A percentile compares a stretch with the other conserved stretches of the same genome.
Evolutionary conservation across 2,113 vertebrate genomes (phyloP).

Genomic region (Irena cyanogastra): DNA sequence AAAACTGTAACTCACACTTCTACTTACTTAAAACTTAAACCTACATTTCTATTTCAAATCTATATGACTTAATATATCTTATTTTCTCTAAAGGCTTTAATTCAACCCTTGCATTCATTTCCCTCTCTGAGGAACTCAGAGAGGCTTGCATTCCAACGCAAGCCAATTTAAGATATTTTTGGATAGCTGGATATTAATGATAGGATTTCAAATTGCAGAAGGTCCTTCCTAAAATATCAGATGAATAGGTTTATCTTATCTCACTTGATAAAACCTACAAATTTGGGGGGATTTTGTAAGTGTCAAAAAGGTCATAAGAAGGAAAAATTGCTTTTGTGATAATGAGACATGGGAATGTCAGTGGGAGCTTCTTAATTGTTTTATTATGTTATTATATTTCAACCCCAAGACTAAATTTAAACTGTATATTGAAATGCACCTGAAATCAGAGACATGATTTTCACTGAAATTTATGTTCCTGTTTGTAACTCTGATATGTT

Average conservation of each 20-base stretch:
- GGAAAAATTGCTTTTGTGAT: background rate
- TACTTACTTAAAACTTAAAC: too few relatives aligned
- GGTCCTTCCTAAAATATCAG: background rate
- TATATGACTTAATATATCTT: too few relatives aligned
- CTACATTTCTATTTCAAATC: too few relatives aligned
- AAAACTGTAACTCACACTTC: too few relatives aligned
- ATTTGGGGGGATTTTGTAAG: background rate
- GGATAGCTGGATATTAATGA: background rate
- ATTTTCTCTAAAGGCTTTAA: too few relatives aligned
- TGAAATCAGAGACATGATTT: background rate
- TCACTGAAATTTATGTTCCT: background rate
- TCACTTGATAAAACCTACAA: background rate
- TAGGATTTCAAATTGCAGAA: background rate
- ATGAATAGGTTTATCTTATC: background rate
- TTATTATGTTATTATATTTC: background rate
- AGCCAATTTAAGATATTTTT: background rate
- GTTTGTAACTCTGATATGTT: background rate
- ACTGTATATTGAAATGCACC: background rate
- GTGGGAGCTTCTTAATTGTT: background rate
- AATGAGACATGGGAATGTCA: background rate
- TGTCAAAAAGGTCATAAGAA: background rate
- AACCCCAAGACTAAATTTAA: background rate
- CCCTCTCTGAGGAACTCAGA: too few relatives aligned
- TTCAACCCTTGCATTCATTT: too few relatives aligned
- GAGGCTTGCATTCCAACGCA: too few relatives aligned